Conservation (phyloP, 2,113 vertebrate genomes). For the Hyperoodon ampullatus region DNA sequence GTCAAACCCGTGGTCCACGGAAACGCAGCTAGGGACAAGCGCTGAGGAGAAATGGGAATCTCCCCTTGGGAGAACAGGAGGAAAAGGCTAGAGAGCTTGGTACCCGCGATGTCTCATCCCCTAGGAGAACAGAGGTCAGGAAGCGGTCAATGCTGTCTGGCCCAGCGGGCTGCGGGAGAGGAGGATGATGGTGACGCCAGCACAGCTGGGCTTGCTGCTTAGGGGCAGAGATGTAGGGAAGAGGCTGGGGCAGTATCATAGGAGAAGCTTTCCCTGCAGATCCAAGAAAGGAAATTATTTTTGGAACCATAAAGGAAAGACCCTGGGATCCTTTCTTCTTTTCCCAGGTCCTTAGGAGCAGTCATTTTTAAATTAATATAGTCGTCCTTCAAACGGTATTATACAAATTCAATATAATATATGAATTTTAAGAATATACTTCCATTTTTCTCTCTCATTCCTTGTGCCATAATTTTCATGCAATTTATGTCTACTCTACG, state of each 20-base stretch:
- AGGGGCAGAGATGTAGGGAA: background rate
- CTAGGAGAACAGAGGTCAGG: conserved; percentile 28
- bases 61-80: background rate
- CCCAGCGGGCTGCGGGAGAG: background rate
- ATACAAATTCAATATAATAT: background rate
- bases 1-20: background rate
- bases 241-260: conserved; percentile 38
- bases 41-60: background rate
- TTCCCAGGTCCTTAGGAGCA: conserved; percentile 50
- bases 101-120: background rate
- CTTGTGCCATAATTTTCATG: background rate
- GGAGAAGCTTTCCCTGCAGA: conserved; percentile 58
- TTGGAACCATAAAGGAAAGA: conserved; percentile 32
- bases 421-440: background rate
- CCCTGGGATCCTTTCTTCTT: conserved; percentile 30
- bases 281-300: conserved; percentile 53
- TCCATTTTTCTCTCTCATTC: background rate
- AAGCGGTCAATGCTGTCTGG: conserved; percentile 45
- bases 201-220: conserved; percentile 29
- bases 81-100: conserved; percentile 22
- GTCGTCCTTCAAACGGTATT: background rate
- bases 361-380: background rate
- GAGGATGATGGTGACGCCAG: background rate
- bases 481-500: background rate
- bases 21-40: conserved; percentile 50